Conservation (phyloP, 2,113 vertebrate species). For the Gopherus flavomarginatus region DNA sequence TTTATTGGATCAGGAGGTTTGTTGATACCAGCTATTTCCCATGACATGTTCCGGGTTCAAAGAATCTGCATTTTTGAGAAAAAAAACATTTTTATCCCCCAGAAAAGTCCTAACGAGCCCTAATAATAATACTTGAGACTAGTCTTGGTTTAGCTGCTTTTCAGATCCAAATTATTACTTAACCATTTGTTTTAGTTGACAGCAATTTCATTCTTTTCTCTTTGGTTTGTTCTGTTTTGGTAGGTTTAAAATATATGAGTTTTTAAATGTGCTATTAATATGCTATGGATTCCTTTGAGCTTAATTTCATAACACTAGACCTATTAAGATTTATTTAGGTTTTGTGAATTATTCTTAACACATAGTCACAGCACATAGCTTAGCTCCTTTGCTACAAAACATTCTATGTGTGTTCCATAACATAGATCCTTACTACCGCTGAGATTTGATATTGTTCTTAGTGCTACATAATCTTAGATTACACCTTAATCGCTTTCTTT, state of each 20-base stretch:
- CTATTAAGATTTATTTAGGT: constrained; percentile 1
- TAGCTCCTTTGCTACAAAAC: not conserved
- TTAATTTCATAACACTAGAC: constrained; percentile 12
- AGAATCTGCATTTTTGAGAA: not conserved
- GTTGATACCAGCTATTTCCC: not conserved
- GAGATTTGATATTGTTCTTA: not conserved
- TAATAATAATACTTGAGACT: constrained; percentile 7
- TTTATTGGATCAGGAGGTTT: not conserved
- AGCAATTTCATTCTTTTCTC: not conserved
- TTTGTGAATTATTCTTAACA: constrained; percentile 20
- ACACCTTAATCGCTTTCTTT: not conserved
- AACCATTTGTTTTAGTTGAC: constrained; percentile 14
- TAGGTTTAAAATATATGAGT: constrained; percentile 21
- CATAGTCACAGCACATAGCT: not conserved
- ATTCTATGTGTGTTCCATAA: not conserved
- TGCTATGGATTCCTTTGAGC: not conserved
- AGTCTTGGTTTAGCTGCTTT: not conserved
- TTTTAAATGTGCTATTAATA: constrained; percentile 30
- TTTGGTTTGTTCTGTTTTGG: constrained; percentile 26
- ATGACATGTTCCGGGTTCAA: not conserved
- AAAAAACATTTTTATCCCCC: not conserved
- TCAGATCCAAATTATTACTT: constrained; percentile 20
- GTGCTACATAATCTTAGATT: not conserved
- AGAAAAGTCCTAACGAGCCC: not conserved
- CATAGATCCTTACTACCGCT: not conserved